These are phyloP conservation scores for Magallana nippona DNA, from an alignment of 2,888 invertebrate species.

Conservation along the genomic window DNA sequence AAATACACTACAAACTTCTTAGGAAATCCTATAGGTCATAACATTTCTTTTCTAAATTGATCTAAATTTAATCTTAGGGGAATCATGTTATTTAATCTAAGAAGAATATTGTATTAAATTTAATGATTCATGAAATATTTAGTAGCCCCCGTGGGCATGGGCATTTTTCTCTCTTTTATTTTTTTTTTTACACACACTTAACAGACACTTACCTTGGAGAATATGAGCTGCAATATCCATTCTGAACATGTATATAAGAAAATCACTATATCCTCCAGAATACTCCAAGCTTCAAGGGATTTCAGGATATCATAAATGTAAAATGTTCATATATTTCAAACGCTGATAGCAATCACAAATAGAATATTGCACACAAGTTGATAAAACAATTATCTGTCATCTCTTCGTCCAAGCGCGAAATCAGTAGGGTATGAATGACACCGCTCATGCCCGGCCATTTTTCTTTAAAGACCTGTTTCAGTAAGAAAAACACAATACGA, in stretches of 20 bases:
- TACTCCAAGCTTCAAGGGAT: conserved; percentile 7
- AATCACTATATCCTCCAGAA: neutral
- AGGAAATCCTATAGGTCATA: conserved; percentile 16
- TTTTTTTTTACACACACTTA: neutral
- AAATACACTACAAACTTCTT: neutral
- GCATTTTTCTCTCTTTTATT: neutral
- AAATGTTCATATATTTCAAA: conserved; percentile 26
- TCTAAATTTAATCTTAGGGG: conserved; percentile 30
- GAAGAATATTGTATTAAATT: conserved; percentile 22
- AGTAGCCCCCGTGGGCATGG: conserved; percentile 30
- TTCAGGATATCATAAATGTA: conserved; percentile 23
- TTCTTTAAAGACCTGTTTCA: conserved; percentile 21
- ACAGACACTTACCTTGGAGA: neutral
- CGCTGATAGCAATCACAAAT: conserved; percentile 20
- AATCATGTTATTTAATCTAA: conserved; percentile 30
- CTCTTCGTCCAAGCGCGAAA: conserved; percentile 23
- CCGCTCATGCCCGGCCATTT: conserved; percentile 33
- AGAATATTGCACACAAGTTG: conserved; percentile 32
- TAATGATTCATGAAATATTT: conserved; percentile 35
- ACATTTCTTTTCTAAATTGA: neutral
- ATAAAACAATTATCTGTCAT: conserved; percentile 33
- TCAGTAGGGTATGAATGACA: conserved; percentile 35
- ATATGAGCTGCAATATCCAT: conserved; percentile 25
- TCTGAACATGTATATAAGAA: neutral
- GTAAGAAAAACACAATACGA: conserved; percentile 30